phyloP scores from a whole-genome alignment of 2,888 invertebrate species.

The Acleris literana region DNA sequence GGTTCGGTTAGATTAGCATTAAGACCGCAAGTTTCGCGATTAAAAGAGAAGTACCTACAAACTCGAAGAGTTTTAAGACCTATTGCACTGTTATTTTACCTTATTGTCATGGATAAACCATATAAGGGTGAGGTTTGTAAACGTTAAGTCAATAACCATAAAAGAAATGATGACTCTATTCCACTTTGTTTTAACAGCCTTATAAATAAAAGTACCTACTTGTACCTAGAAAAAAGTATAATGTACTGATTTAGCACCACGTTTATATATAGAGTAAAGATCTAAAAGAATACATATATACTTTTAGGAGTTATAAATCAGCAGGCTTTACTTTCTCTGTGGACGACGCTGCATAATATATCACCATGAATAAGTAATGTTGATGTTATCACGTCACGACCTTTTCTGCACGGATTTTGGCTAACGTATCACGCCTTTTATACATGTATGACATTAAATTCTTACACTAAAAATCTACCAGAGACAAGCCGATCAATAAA shows the following conservation, averaged over 20 bases:
- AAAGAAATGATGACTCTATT: too few relatives aligned
- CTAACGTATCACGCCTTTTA: constrained; percentile 23
- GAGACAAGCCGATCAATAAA: too few relatives aligned
- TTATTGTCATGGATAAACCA: too few relatives aligned
- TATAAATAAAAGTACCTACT: too few relatives aligned
- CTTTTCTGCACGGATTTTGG: constrained; percentile 29
- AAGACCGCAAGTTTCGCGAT: too few relatives aligned
- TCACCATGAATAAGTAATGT: constrained; percentile 35
- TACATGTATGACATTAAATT: constrained; percentile 8
- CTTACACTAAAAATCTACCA: background rate
- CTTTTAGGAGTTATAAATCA: constrained; percentile 21
- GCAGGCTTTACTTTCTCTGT: constrained; percentile 25
- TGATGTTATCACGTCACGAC: constrained; percentile 36
- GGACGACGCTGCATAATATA: constrained; percentile 32
- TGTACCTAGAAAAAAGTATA: background rate
- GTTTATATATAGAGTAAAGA: background rate
- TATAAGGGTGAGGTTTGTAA: too few relatives aligned
- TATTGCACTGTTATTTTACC: too few relatives aligned
- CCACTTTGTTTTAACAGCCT: too few relatives aligned
- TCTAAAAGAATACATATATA: constrained; percentile 11
- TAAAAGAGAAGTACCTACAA: too few relatives aligned
- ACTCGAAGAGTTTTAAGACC: too few relatives aligned
- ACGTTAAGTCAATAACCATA: too few relatives aligned
- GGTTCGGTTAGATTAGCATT: too few relatives aligned
- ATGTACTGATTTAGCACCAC: background rate